A percentile compares a stretch with the other conserved stretches of the same genome.
phyloP scores from a whole-genome alignment of 2,888 invertebrate species.

The Eupithecia centaureata region DNA sequence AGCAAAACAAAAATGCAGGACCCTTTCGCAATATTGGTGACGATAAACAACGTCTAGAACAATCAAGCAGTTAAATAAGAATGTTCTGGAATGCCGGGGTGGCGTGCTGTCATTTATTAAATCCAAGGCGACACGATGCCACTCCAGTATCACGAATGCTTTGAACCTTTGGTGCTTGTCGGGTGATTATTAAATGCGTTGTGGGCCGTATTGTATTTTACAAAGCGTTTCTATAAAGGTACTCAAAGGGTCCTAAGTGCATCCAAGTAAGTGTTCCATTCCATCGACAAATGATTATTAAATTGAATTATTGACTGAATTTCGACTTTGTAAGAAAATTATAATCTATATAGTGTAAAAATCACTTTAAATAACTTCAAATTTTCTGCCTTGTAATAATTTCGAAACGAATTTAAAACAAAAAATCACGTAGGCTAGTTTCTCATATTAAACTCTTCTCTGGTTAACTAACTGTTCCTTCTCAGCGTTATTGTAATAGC shows the following conservation, averaged over 20 bases:
- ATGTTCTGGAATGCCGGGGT: conserved; percentile 65
- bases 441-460: neutral
- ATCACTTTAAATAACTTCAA: no score
- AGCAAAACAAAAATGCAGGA: conserved; percentile 42
- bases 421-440: neutral
- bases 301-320: no score
- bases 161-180: conserved; percentile 20
- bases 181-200: conserved; percentile 3
- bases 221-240: neutral
- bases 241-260: no score
- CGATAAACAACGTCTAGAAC: conserved; percentile 76
- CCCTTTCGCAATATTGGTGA: conserved; percentile 68
- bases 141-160: conserved; percentile 25
- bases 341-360: no score
- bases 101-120: conserved; percentile 73
- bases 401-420: no score
- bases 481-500: neutral
- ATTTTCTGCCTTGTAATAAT: no score
- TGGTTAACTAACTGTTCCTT: neutral
- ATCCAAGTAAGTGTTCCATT: neutral
- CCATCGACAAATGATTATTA: no score
- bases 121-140: conserved; percentile 46
- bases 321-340: no score
- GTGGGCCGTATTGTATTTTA: neutral
- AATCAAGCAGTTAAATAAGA: conserved; percentile 80